Evolutionary conservation across 2,113 vertebrate genomes (phyloP).

Genomic region (Poeciliopsis turrubarensis): DNA sequence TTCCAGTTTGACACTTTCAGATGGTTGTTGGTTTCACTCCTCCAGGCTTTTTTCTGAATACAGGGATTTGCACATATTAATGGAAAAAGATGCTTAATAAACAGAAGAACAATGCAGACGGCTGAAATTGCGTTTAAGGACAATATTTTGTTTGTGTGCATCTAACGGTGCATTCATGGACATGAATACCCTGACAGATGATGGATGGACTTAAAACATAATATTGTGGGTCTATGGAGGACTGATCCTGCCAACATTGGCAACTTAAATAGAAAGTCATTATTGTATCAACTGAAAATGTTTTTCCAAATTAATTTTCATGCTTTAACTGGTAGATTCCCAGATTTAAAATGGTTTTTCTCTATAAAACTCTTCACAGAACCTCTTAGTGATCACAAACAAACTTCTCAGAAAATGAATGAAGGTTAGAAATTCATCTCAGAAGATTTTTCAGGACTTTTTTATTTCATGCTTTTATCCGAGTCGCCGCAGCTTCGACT

Average conservation of each 20-base stretch:
- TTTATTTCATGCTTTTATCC: neutral
- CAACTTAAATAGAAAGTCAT: too few species aligned
- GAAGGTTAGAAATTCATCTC: neutral
- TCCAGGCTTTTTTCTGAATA: conserved; percentile 32
- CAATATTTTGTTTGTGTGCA: neutral
- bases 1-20: conserved; percentile 21
- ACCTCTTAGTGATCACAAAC: neutral
- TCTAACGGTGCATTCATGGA: neutral
- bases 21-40: conserved; percentile 21
- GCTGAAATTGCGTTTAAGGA: conserved; percentile 5
- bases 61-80: neutral
- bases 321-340: neutral
- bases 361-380: neutral
- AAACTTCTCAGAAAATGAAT: neutral
- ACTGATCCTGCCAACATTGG: too few species aligned
- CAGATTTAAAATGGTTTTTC: neutral
- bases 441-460: too few species aligned
- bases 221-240: too few species aligned
- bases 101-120: neutral
- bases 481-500: neutral
- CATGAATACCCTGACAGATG: neutral
- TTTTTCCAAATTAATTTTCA: too few species aligned
- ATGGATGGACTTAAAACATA: too few species aligned
- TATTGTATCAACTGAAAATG: too few species aligned
- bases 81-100: conserved; percentile 8